Percentiles rank a stretch among this genome's conserved stretches.
Conservation (phyloP, 2,797 vertebrate genomes). For the Protonibea diacanthus region DNA sequence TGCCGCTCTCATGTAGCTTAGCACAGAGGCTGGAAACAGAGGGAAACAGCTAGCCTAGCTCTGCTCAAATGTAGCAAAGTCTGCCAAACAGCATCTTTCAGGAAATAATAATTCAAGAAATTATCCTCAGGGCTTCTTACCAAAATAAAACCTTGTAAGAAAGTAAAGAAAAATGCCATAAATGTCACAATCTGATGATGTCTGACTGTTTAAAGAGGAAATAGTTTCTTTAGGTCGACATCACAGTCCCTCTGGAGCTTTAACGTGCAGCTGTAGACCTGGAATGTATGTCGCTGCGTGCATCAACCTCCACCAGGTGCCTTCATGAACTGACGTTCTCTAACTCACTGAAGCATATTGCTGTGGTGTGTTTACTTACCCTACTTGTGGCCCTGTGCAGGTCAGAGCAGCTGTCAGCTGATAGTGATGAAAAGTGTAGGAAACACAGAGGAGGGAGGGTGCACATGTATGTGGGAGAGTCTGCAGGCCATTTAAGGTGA, state of each 20-base stretch:
- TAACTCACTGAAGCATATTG: conserved; percentile 2
- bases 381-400: conserved; percentile 53
- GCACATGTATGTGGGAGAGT: background rate
- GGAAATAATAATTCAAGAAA: background rate
- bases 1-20: background rate
- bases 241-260: background rate
- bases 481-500: conserved; percentile 2
- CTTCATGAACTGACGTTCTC: conserved; percentile 24
- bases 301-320: conserved; percentile 15
- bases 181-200: conserved; percentile 11
- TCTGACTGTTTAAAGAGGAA: conserved; percentile 5
- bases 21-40: background rate
- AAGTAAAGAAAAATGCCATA: background rate
- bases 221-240: background rate
- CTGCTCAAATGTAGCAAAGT: no score
- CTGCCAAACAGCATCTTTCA: background rate
- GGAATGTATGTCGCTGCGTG: background rate
- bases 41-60: background rate
- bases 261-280: conserved; percentile 35
- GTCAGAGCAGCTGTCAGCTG: conserved; percentile 53
- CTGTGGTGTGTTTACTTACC: conserved; percentile 56
- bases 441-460: conserved; percentile 3
- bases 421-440: conserved; percentile 48
- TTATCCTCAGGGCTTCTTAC: background rate
- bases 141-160: background rate